Percentiles rank a stretch among this genome's conserved stretches.
Evolutionary conservation across 2,113 vertebrate genomes (phyloP).

Genomic region (Mugil cephalus): DNA sequence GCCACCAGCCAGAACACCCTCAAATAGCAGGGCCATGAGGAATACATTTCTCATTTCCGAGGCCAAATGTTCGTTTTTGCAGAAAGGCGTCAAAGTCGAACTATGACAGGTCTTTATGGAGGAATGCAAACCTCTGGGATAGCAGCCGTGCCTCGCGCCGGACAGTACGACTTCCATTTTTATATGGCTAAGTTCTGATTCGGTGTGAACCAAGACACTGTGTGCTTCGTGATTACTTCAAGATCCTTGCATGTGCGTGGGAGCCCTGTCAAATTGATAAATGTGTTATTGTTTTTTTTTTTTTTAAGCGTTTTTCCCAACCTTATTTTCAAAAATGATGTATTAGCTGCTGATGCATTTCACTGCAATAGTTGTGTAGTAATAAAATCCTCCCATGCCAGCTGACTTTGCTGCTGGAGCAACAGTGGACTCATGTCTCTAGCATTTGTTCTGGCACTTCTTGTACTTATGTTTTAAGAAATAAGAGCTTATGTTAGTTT

Average conservation of each 20-base stretch:
- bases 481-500: no score
- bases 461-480: no score
- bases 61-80: slow-evolving; percentile 46
- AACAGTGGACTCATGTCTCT: slow-evolving; percentile 5
- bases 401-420: slow-evolving; percentile 5
- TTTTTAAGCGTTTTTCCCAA: slow-evolving; percentile 10
- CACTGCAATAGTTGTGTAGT: slow-evolving; percentile 38
- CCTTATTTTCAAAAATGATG: slow-evolving; percentile 43
- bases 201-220: slow-evolving; percentile 47
- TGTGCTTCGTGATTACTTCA: slow-evolving; percentile 68
- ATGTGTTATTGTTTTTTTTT: slow-evolving; percentile 58
- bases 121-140: slow-evolving; percentile 45
- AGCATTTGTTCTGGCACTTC: not conserved
- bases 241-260: slow-evolving; percentile 58
- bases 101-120: slow-evolving; percentile 48
- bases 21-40: slow-evolving; percentile 29
- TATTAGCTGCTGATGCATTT: slow-evolving; percentile 51
- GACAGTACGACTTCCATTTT: slow-evolving; percentile 32
- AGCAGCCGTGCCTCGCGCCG: slow-evolving; percentile 24
- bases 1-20: slow-evolving; percentile 19
- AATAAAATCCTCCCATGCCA: not conserved
- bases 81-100: slow-evolving; percentile 41
- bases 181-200: slow-evolving; percentile 34
- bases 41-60: slow-evolving; percentile 46
- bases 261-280: slow-evolving; percentile 66